Base-by-base conservation (phyloP, 2,797 vertebrate species). In the Rhinoraja longicauda region DNA sequence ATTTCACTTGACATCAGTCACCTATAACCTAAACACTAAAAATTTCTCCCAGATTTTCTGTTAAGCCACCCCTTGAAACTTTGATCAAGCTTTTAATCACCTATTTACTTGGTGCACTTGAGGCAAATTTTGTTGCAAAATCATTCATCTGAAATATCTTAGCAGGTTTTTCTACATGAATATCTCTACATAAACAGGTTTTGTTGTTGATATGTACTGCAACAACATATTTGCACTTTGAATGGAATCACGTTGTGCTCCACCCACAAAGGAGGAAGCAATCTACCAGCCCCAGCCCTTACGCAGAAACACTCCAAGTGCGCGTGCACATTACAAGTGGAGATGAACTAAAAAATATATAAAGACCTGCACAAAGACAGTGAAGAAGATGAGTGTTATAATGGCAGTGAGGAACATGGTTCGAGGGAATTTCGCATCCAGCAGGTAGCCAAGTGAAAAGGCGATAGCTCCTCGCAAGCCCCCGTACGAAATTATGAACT, bases 331-430 rank as follows among this genome's bases (percentile, higher is more conserved):
- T 72, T 19, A 72, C 17, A 72, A 26, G 70, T 24, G 6, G 17
- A 72, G 21, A 21, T 72, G 72, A 72, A 53, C 5, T 45, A 26
- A 9, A 53, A 91, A 53, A 2, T 24, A 73, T 45, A 72, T 17
- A 73, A 26, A 79, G 93, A 98, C 99, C 98, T 99, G 99, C 94
- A 99, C 98, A 0, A 99, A 99, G 70, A 99, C 99, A 0, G 99
- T 99, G 96, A 99, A 99, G 96, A 99, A 99, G 96, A 99, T 97
- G 93, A 99, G 98, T 0, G 98, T 99, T 97, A 99, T 99, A 97
- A 99, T 98, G 95, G 98, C 98, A 0, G 98, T 99, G 93, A 99
- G 98, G 96, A 99, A 99, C 96, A 99, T 97, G 24, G 97, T 94
- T 93, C 97, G 98, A 86, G 95, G 94, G 3, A 98, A 99, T 9